Evolutionary conservation across 2,797 vertebrate species (phyloP).

Genomic region (Thripadectes ignobilis): DNA sequence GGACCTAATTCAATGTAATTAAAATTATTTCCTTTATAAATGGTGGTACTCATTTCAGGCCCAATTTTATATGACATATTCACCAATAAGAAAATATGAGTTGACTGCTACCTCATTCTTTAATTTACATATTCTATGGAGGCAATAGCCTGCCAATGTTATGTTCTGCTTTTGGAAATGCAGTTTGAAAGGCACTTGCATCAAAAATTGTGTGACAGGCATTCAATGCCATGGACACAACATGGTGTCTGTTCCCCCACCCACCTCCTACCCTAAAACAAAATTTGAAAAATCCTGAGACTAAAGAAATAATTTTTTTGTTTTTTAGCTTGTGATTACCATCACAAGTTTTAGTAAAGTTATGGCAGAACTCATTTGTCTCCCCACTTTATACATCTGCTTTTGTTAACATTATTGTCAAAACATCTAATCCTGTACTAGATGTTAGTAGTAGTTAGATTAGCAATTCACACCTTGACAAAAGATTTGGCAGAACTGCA

Average conservation of each 20-base stretch:
- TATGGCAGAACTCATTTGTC: conserved; percentile 1
- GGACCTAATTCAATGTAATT: background rate
- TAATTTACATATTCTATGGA: background rate
- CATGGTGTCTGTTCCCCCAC: background rate
- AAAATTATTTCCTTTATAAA: background rate
- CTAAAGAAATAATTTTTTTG: background rate
- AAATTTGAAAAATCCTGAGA: background rate
- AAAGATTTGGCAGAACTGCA: background rate
- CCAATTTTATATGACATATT: background rate
- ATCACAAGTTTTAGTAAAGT: background rate
- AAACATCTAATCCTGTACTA: background rate
- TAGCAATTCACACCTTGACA: background rate
- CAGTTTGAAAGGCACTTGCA: background rate
- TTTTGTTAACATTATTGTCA: conserved; percentile 13
- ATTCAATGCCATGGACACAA: background rate
- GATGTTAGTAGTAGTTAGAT: background rate
- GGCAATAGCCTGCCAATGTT: background rate
- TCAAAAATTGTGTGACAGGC: background rate
- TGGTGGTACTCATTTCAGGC: background rate
- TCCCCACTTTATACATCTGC: background rate
- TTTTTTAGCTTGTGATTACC: background rate
- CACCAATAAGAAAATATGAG: background rate
- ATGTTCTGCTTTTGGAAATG: background rate
- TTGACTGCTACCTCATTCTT: background rate
- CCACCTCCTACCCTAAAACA: background rate